Base-by-base conservation (phyloP, 2,888 invertebrate genomes). In the Conchocele bisecta region DNA sequence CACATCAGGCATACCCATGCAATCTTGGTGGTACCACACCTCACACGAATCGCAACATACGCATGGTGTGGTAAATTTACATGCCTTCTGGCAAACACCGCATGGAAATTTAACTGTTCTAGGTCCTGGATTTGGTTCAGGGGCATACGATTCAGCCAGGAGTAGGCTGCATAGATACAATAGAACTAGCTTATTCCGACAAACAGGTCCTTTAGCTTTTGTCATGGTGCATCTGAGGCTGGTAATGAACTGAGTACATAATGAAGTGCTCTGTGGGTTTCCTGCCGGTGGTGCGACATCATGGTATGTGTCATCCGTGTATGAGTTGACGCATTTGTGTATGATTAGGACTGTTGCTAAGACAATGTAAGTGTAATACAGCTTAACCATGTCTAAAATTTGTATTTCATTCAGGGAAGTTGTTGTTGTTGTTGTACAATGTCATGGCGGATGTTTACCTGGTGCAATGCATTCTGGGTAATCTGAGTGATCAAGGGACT, bases 31-130 rank as follows among this genome's bases (percentile, higher is more conserved):
- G 33, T 59, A 67, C 51, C 59, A 59, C 15, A 44, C 20, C 9
- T 67, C 29, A 37, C 67, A 67, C 5, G 58, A 35, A n/a, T 66
- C 66, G 35, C 53, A 66, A 20, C 51, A 51, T 9, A 53, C 37
- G 5, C 44, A 42, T 15, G 41, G 41, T 9, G 58, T 35, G 15
- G 35, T 57, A 56, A 48, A 65, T 50, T 46, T 65, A 13, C 48
- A 48, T 3, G 57, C 65, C 26, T 50, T 48, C 3, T 24, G n/a
- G 50, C 65, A 65, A 15, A 41, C n/a, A 7, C 46, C 48, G 29
- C 65, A 65, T 11, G 65, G 57, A 28, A 33, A 63, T 54, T 63
- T 63, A 5, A 24, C 24, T 15, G 42, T 26, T 9, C 50, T 15
- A 4, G 46, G 46, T 46, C 46, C 46, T 44, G 65, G 65, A 26